Base-by-base conservation (phyloP, 2,888 invertebrate species). In the Gortyna flavago region DNA sequence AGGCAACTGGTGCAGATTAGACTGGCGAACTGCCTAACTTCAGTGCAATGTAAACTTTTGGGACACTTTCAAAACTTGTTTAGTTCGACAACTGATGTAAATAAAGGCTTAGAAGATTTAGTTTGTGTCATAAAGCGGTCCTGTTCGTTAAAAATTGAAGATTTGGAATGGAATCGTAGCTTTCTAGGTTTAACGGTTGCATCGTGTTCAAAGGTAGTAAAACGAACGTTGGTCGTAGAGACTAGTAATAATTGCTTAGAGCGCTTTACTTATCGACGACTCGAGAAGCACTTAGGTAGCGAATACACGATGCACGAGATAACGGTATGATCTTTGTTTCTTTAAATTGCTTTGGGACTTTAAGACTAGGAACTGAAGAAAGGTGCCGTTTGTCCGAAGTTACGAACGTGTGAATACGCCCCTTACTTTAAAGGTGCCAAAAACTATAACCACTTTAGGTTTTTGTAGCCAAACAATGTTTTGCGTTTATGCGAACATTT, bases 1-100 rank as follows among this genome's bases (percentile, higher is more conserved):
- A 91, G 92, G 91, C 92, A 93, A 92, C 93, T 93, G 91, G 91
- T 92, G 92, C 90, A 93, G 93, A 93, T 94, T 94, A 93, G 91
- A 92, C 91, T 87, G 85, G 89, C 88, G 87, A 78, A 91, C 90
- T 91, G 91, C 87, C 92, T 91, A 93, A 93, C 93, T 94, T 93
- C 85, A 88, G 86, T 88, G 91, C 93, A 94, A 68, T 93, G 93
- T 93, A 92, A 95, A 95, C 91, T 94, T 95, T 94, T 91, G 85
- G 85, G 82, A 86, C 85, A 81, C 78, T 79, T 67, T 80, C 66
- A 75, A 71, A 77, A 82, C 80, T 84, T 77, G 77, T 79, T 84
- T 73, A 73, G 68, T 85, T 78, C 48, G 62, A 66, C 67, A 62
- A 69, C 75, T 72, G 48, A 70, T 65, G 65, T 74, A 67, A 76